These are phyloP conservation scores for Euura saliciscinereae DNA, from an alignment of 1,140 invertebrate genomes.

Conservation along the genomic window DNA sequence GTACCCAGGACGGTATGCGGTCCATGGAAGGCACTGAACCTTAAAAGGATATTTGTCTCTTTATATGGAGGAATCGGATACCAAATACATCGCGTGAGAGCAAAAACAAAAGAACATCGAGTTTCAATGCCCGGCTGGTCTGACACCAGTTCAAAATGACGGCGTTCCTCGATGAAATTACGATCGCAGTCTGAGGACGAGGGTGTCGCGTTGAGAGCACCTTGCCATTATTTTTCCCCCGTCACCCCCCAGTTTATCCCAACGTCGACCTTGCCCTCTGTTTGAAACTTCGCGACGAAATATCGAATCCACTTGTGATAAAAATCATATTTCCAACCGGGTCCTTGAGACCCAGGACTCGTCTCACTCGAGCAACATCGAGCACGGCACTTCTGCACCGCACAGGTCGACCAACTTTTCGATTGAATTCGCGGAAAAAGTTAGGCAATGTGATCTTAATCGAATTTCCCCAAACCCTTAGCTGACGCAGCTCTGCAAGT, in stretches of 20 bases:
- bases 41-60: conserved; percentile 53
- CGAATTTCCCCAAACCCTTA: too few species aligned
- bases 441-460: background rate
- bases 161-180: conserved; percentile 4
- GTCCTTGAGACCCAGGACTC: background rate
- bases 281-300: background rate
- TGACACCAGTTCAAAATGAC: conserved; percentile 18
- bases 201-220: background rate
- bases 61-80: conserved; percentile 50
- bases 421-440: background rate
- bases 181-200: background rate
- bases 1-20: conserved; percentile 25
- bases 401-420: background rate
- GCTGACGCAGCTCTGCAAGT: too few species aligned
- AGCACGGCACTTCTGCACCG: background rate
- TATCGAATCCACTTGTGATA: background rate
- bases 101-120: conserved; percentile 46
- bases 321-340: background rate
- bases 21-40: conserved; percentile 44
- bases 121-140: conserved; percentile 9
- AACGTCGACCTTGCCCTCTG: too few species aligned
- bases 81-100: conserved; percentile 49
- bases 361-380: background rate
- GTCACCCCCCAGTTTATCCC: background rate
- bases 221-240: background rate